Evolutionary conservation across 2,888 invertebrate species (phyloP), one percentile per base, ranked within the genome.

Genomic region (Eustalomyia histrio): DNA sequence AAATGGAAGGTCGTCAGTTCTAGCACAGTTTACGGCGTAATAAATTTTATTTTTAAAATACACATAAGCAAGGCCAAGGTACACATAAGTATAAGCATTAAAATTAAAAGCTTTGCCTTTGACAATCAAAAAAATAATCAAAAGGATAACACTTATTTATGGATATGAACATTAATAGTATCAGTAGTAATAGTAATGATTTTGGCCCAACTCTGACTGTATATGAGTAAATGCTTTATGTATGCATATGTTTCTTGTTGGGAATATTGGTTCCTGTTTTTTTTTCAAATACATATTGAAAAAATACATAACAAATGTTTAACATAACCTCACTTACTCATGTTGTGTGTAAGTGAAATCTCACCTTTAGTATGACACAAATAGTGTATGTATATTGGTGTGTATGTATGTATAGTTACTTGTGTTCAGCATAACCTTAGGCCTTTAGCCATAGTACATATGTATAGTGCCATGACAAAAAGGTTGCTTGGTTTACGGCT

Each of bases 261-360:
- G 10, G 12, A 10, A 39, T 39, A 16, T 50, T 14, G 21, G 2
- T 5, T 39, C 43, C 2, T 55, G 53, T 6, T 55, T 14, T 47
- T 47, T 39, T 39, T 39, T 8, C 10, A 39, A 39, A 39, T 21
- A 57, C 12, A 53, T 67, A 35, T 63, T 47, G 58, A 17, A 8
- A 29, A 61, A 80, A 63, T 71, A 57, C 61, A 76, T n/a, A 75
- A 17, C 69, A 75, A 61, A 55, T 64, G 67, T 68, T 58, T 39
- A 63, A 72, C 76, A 80, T 80, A 73, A 76, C 80, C 76, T 73
- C 58, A 69, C 21, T 57, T 61, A 47, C 17, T 50, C 14, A 33
- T 24, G 12, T 47, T 52, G 43, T 68, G 14, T 52, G 43, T 68
- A 16, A 39, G 65, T 18, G 55, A 39, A 53, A 16, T 29, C 14